Conservation (phyloP, 2,888 invertebrate genomes). For the Eucera pruinosa region DNA sequence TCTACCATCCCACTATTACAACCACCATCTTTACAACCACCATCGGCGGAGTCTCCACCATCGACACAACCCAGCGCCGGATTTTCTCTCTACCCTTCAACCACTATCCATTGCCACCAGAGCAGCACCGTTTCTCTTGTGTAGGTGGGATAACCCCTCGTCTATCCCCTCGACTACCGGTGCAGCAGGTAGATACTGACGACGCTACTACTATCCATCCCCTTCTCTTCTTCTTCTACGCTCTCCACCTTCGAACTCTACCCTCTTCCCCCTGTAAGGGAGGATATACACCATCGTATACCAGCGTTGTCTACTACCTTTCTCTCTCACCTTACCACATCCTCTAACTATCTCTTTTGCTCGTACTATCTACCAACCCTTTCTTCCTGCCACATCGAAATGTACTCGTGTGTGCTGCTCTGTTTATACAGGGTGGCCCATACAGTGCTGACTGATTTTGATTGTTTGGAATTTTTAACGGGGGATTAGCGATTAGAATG, state of each 20-base stretch:
- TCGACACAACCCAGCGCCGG: conserved; percentile 38
- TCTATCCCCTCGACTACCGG: conserved; percentile 63
- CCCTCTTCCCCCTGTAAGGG: conserved; percentile 48
- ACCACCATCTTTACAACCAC: conserved; percentile 51
- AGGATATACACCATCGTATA: conserved; percentile 41
- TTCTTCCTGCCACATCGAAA: conserved; percentile 29
- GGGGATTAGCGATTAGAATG: too few species aligned
- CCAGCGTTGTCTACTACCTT: conserved; percentile 44
- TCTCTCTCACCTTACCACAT: conserved; percentile 43
- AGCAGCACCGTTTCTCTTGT: conserved; percentile 43
- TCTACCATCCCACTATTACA: conserved; percentile 51
- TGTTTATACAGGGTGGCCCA: too few species aligned
- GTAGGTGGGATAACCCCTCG: conserved; percentile 48
- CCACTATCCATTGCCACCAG: conserved; percentile 67
- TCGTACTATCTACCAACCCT: conserved; percentile 17
- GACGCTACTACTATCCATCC: conserved; percentile 61
- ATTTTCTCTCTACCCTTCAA: conserved; percentile 69
- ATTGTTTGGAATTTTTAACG: too few species aligned
- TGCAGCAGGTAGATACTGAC: conserved; percentile 74
- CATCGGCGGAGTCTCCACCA: conserved; percentile 38
- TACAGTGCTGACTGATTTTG: too few species aligned
- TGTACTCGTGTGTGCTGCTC: conserved; percentile 8
- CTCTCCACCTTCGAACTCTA: conserved; percentile 59
- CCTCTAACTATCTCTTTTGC: not conserved
- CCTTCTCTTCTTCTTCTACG: conserved; percentile 33